phyloP scores from a whole-genome alignment of 2,888 invertebrate species.

The Rotaria magnacalcarata region DNA sequence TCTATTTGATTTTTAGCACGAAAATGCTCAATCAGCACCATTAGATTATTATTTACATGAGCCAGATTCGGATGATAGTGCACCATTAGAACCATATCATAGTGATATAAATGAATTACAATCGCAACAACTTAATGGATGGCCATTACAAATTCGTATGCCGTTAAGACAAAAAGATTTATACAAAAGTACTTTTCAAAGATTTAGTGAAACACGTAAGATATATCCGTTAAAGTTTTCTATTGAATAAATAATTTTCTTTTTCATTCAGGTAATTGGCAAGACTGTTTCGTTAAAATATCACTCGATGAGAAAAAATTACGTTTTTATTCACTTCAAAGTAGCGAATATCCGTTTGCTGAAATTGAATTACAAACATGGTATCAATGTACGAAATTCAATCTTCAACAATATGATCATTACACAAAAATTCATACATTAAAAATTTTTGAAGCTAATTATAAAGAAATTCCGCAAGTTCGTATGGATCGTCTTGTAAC shows the following conservation, averaged over 20 bases:
- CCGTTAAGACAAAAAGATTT: conserved; percentile 34
- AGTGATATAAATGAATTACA: neutral
- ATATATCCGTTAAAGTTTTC: too few species aligned
- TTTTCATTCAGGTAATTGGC: neutral
- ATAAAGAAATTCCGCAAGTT: conserved; percentile 44
- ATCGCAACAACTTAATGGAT: conserved; percentile 19
- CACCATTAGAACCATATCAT: conserved; percentile 21
- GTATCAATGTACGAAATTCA: conserved; percentile 48
- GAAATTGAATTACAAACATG: conserved; percentile 45
- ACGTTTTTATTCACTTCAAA: conserved; percentile 13
- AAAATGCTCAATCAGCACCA: neutral
- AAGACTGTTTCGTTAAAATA: conserved; percentile 3
- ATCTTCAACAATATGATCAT: conserved; percentile 87
- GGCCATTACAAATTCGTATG: conserved; percentile 21
- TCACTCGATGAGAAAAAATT: conserved; percentile 5
- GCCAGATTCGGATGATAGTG: neutral
- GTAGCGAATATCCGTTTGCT: neutral
- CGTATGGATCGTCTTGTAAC: conserved; percentile 41
- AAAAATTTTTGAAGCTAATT: conserved; percentile 76
- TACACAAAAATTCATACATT: conserved; percentile 98
- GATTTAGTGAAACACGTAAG: conserved; percentile 33
- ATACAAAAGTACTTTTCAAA: conserved; percentile 35
- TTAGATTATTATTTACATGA: conserved; percentile 15
- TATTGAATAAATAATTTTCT: too few species aligned
- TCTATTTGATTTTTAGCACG: neutral